Percentiles rank a stretch among this genome's conserved stretches.
phyloP scores from a whole-genome alignment of 2,888 invertebrate species.

The Cryptocheilus praepositus region DNA sequence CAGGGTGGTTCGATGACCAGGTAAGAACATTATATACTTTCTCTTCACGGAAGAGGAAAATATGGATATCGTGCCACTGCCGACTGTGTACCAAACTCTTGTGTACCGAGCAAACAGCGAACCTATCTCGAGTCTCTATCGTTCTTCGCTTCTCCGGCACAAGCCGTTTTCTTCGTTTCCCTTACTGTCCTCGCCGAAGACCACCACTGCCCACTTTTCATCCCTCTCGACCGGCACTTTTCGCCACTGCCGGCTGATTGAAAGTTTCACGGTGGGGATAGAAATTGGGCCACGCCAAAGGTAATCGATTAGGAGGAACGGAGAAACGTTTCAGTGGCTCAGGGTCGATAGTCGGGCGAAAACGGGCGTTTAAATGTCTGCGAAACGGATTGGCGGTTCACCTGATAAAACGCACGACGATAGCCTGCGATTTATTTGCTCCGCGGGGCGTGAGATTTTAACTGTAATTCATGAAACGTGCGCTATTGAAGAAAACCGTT shows the following conservation, averaged over 20 bases:
- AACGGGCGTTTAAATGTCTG: neutral
- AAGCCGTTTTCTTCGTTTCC: slow-evolving; percentile 30
- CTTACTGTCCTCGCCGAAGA: slow-evolving; percentile 14
- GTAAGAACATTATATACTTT: too few relatives aligned
- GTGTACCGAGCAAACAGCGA: slow-evolving; percentile 39
- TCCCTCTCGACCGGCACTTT: slow-evolving; percentile 26
- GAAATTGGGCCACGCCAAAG: slow-evolving; percentile 22
- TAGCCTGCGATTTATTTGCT: too few relatives aligned
- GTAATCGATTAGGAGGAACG: slow-evolving; percentile 26
- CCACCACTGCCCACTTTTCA: slow-evolving; percentile 27
- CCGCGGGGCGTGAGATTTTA: too few relatives aligned
- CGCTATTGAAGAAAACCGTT: too few relatives aligned
- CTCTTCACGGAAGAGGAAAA: slow-evolving; percentile 3
- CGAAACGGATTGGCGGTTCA: too few relatives aligned
- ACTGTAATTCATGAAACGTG: too few relatives aligned
- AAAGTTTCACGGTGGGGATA: slow-evolving; percentile 23
- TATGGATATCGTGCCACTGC: slow-evolving; percentile 19
- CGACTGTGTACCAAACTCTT: slow-evolving; percentile 28
- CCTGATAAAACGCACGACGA: too few relatives aligned
- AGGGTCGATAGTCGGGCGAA: neutral
- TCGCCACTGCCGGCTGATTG: slow-evolving; percentile 31
- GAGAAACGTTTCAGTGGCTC: neutral
- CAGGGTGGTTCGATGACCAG: too few relatives aligned
- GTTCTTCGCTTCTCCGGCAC: slow-evolving; percentile 18
- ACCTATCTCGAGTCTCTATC: slow-evolving; percentile 43